A percentile compares a stretch with the other conserved stretches of the same genome.
Conservation (phyloP, 2,113 vertebrate species). For the Dasyprocta punctata region DNA sequence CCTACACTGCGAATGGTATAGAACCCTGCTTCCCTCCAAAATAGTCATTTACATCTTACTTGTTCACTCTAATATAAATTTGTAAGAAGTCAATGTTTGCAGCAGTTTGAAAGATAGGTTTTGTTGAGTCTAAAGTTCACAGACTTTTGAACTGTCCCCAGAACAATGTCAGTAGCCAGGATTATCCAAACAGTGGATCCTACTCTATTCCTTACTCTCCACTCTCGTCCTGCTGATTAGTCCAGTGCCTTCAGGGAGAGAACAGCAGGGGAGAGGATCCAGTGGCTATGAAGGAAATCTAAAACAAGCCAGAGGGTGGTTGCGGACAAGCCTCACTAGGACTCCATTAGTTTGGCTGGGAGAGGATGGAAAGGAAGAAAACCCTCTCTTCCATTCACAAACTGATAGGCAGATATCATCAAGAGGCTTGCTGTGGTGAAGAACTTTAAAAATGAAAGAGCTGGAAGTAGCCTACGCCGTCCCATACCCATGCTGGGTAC, state of each 20-base stretch:
- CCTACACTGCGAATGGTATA: background rate
- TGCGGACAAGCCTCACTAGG: background rate
- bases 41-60: background rate
- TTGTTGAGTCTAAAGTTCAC: background rate
- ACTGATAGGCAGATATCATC: background rate
- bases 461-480: background rate
- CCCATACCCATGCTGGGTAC: background rate
- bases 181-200: background rate
- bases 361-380: background rate
- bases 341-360: background rate
- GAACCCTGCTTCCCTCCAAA: background rate
- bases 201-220: background rate
- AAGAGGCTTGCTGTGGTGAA: background rate
- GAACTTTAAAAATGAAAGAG: background rate
- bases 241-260: background rate
- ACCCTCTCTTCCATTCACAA: background rate
- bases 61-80: background rate
- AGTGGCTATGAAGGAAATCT: background rate
- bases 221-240: background rate
- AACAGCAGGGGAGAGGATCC: background rate
- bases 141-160: background rate
- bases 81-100: background rate
- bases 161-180: background rate
- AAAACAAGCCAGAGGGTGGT: background rate
- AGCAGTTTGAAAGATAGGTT: background rate